phyloP scores from a whole-genome alignment of 1,140 invertebrate species.

The Harpegnathos saltator region DNA sequence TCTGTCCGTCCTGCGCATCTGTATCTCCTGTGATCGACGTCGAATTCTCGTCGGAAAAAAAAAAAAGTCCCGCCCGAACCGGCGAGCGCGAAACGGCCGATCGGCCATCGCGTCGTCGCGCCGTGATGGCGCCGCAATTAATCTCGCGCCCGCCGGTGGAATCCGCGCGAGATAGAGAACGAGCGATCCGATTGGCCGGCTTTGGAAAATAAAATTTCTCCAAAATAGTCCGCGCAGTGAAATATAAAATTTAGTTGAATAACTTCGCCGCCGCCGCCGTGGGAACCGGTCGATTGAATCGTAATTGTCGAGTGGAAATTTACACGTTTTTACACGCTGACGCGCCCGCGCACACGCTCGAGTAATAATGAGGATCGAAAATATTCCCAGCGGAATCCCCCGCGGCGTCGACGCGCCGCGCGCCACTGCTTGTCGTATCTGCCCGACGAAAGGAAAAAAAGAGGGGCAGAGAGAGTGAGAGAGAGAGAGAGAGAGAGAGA shows the following conservation, averaged over 20 bases:
- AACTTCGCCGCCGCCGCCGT: neutral
- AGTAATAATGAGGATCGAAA: conserved; percentile 22
- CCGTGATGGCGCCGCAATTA: conserved; percentile 43
- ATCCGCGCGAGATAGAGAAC: conserved; percentile 36
- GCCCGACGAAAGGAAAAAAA: conserved; percentile 33
- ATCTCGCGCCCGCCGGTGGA: conserved; percentile 42
- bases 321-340: conserved; percentile 23
- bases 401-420: neutral
- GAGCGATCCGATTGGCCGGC: conserved; percentile 32
- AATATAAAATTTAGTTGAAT: conserved; percentile 58
- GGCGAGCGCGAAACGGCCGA: conserved; percentile 15
- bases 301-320: conserved; percentile 44
- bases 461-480: conserved; percentile 7
- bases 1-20: no score
- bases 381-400: neutral
- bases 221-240: conserved; percentile 45
- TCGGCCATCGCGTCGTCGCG: conserved; percentile 3
- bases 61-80: conserved; percentile 13
- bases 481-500: conserved; percentile 1
- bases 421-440: conserved; percentile 55
- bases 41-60: neutral
- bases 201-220: conserved; percentile 46
- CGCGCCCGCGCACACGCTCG: neutral
- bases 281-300: conserved; percentile 46
- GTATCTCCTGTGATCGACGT: neutral